These are phyloP conservation scores for Dinomys branickii DNA, from an alignment of 2,113 vertebrate genomes.

Conservation along the genomic window DNA sequence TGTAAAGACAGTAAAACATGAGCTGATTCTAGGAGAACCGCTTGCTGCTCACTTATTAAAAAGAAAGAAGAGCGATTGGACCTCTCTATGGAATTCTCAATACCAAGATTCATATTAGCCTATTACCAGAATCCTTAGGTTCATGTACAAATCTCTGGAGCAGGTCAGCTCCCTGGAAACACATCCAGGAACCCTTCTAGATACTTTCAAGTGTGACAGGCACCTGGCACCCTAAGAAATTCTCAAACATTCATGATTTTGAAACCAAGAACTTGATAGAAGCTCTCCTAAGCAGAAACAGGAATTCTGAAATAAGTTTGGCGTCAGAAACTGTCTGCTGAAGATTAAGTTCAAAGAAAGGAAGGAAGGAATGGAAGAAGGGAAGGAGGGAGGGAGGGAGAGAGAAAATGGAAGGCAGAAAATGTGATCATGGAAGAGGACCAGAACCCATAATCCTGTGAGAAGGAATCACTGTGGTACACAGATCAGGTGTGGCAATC, in stretches of 20 bases:
- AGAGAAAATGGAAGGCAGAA: background rate
- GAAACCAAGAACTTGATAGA: background rate
- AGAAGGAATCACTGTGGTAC: background rate
- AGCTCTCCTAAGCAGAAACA: background rate
- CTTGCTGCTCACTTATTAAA: background rate
- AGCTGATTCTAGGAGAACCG: background rate
- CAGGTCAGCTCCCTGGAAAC: background rate
- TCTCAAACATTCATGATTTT: background rate
- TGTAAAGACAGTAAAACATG: constrained; percentile 10
- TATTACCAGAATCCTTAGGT: background rate
- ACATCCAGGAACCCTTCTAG: background rate
- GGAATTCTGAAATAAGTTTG: background rate
- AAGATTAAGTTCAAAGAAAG: background rate
- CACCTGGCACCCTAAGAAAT: background rate
- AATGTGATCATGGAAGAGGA: background rate
- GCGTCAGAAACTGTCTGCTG: background rate
- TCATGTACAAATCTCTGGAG: background rate
- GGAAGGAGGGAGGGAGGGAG: background rate
- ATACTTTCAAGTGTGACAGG: background rate
- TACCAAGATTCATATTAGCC: background rate
- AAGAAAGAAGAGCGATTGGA: background rate
- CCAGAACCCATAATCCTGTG: background rate
- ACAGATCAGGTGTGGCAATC: background rate
- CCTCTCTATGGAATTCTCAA: background rate
- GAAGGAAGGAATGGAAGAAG: too few relatives aligned